A percentile compares a stretch with the other conserved stretches of the same genome.
These are phyloP conservation scores for Nowickia ferox DNA, from an alignment of 2,888 invertebrate species.

Conservation along the genomic window DNA sequence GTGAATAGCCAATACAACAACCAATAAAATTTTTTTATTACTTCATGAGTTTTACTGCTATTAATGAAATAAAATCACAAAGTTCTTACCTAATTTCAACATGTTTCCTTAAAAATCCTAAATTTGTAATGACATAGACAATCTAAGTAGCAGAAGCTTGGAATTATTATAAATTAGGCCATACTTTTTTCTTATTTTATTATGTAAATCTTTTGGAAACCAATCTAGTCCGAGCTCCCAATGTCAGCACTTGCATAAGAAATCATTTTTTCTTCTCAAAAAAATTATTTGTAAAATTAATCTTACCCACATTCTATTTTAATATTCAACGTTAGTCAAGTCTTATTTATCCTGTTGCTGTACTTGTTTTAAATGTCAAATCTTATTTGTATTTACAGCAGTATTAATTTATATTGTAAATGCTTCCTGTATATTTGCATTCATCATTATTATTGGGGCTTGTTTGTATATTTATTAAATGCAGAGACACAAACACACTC, in stretches of 20 bases:
- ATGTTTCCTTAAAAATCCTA: too few relatives aligned
- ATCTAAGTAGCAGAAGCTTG: too few relatives aligned
- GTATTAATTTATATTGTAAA: slow-evolving; percentile 1
- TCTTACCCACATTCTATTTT: neutral
- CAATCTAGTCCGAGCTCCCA: neutral
- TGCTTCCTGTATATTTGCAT: neutral
- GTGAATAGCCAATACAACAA: too few relatives aligned
- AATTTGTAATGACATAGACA: too few relatives aligned
- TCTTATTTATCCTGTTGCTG: slow-evolving; percentile 18
- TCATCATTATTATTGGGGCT: slow-evolving; percentile 9
- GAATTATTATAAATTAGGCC: too few relatives aligned
- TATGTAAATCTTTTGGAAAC: too few relatives aligned
- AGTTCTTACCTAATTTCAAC: too few relatives aligned
- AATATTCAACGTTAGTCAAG: slow-evolving; percentile 15
- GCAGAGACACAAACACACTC: neutral
- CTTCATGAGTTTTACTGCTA: too few relatives aligned
- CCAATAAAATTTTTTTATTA: too few relatives aligned
- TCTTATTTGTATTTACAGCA: slow-evolving; percentile 29
- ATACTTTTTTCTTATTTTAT: too few relatives aligned
- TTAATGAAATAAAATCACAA: too few relatives aligned
- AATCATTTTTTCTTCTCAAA: neutral
- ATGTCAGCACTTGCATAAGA: neutral
- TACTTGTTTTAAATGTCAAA: neutral
- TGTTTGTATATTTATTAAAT: slow-evolving; percentile 20
- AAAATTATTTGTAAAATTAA: neutral